A percentile compares a stretch with the other conserved stretches of the same genome.
Evolutionary conservation across 1,140 invertebrate species (phyloP).

Genomic region (Chrysomallon squamiferum): DNA sequence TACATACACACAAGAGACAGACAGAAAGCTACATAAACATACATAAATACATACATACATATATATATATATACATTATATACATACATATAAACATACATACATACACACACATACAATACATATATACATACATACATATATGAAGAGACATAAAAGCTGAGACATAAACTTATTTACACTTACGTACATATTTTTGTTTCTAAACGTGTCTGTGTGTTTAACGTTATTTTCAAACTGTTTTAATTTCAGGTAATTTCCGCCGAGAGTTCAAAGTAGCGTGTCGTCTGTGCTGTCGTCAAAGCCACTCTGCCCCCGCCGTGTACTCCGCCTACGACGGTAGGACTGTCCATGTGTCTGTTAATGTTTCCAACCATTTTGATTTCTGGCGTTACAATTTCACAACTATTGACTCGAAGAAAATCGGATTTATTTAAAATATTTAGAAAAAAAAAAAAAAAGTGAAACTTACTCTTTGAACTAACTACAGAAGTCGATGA

Average conservation of each 20-base stretch:
- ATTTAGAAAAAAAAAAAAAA: no score
- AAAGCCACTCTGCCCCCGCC: not conserved
- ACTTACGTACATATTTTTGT: no score
- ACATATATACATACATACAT: no score
- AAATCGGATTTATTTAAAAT: no score
- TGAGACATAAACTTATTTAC: no score
- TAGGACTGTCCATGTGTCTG: not conserved
- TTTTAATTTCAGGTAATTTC: constrained; percentile 25
- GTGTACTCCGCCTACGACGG: not conserved
- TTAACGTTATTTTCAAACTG: no score
- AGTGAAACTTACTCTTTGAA: no score
- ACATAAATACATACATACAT: constrained; percentile 2
- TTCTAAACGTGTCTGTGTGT: no score
- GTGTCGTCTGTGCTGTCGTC: constrained; percentile 18
- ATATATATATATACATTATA: not conserved
- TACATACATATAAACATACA: not conserved
- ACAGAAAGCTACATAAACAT: constrained; percentile 3
- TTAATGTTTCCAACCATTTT: constrained; percentile 4
- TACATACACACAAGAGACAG: no score
- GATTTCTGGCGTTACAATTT: constrained; percentile 1
- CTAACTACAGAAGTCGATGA: no score
- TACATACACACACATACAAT: not conserved
- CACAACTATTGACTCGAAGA: not conserved
- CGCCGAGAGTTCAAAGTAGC: constrained; percentile 25
- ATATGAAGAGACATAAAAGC: no score